Percentiles rank a stretch among this genome's conserved stretches.
Evolutionary conservation across 2,888 invertebrate genomes (phyloP).

Genomic region (Cephus pygmeus): DNA sequence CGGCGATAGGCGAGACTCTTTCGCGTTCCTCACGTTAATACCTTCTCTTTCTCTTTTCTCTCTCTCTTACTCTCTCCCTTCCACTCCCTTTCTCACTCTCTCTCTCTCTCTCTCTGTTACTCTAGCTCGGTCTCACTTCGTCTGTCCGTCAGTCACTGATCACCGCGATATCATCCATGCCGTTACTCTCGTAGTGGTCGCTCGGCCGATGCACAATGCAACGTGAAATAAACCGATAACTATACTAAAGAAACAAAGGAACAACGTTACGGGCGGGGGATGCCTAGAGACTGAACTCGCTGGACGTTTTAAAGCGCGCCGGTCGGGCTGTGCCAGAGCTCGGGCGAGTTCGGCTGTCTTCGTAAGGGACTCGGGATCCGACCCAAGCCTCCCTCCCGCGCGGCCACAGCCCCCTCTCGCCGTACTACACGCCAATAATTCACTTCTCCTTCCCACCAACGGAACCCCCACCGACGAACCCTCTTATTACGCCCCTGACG

Average conservation of each 20-base stretch:
- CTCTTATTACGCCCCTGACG: too few relatives aligned
- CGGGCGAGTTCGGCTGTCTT: conserved; percentile 25
- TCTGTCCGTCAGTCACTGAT: not conserved
- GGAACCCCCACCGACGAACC: too few relatives aligned
- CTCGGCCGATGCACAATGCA: too few relatives aligned
- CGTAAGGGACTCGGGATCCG: conserved; percentile 7
- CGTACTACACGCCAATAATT: conserved; percentile 22
- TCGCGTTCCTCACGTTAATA: too few relatives aligned
- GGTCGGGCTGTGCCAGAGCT: conserved; percentile 19
- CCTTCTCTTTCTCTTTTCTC: too few relatives aligned
- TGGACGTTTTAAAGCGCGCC: conserved; percentile 19
- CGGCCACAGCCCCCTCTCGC: conserved; percentile 18
- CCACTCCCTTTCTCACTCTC: not conserved
- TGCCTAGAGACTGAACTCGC: conserved; percentile 52
- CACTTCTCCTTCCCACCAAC: not conserved
- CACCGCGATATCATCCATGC: not conserved
- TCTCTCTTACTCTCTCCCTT: too few relatives aligned
- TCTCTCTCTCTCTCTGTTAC: not conserved
- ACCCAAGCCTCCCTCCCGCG: not conserved
- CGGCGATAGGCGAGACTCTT: too few relatives aligned
- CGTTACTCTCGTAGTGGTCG: too few relatives aligned
- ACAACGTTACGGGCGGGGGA: conserved; percentile 50
- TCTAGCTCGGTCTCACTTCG: not conserved
- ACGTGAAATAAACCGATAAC: conserved; percentile 31
- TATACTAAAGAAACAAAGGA: conserved; percentile 58